phyloP scores from a whole-genome alignment of 2,113 vertebrate species.

The Prietella phreatophila region DNA sequence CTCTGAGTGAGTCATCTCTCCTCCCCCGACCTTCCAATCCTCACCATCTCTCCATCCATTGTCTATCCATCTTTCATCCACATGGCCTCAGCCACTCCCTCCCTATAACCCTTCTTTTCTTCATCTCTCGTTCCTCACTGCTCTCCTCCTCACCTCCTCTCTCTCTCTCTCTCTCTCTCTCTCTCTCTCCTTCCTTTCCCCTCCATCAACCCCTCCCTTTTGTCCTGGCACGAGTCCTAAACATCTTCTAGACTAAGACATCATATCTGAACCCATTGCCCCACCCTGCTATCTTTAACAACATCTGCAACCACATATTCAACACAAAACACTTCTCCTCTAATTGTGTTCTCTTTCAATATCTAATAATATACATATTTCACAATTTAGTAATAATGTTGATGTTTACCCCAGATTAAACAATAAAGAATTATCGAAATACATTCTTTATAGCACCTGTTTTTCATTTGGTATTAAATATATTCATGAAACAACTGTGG shows the following conservation, averaged over 20 bases:
- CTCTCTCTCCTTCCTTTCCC: slow-evolving; percentile 42
- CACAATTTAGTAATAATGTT: not conserved
- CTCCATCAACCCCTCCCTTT: slow-evolving; percentile 42
- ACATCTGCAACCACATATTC: slow-evolving; percentile 15
- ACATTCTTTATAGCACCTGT: not conserved
- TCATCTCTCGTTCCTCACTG: slow-evolving; percentile 46
- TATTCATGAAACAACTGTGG: not conserved
- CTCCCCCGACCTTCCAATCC: slow-evolving; percentile 62
- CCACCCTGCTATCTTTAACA: slow-evolving; percentile 23
- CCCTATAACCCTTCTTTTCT: slow-evolving; percentile 22
- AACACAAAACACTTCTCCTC: not conserved
- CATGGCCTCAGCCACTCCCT: slow-evolving; percentile 63
- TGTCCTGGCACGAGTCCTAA: slow-evolving; percentile 51
- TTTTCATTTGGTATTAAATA: not conserved
- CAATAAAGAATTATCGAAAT: not conserved
- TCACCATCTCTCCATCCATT: slow-evolving; percentile 51
- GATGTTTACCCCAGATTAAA: not conserved
- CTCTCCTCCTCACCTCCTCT: slow-evolving; percentile 47
- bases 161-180: slow-evolving; percentile 47
- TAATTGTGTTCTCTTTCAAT: not conserved
- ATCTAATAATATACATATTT: too few species aligned
- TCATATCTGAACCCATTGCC: slow-evolving; percentile 42
- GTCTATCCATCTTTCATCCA: slow-evolving; percentile 60
- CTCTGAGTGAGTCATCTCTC: slow-evolving; percentile 58
- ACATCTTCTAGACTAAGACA: slow-evolving; percentile 55